A percentile compares a stretch with the other conserved stretches of the same genome.
Evolutionary conservation across 37 sponge, comb jelly and placozoan species (phyloP).

Genomic region (Beroe forskalii): DNA sequence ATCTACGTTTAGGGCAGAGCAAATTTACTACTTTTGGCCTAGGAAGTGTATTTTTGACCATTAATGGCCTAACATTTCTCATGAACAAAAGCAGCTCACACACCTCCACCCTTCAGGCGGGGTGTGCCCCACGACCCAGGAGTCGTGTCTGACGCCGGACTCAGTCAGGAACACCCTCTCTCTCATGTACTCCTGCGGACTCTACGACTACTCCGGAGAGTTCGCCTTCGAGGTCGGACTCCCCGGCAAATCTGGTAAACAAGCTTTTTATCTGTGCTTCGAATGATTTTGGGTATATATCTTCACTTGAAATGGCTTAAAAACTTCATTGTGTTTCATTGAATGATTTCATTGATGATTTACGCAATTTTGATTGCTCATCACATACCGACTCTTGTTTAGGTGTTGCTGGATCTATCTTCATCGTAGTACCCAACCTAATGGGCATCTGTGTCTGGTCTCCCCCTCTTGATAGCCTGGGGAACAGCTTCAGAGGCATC

Average conservation of each 20-base stretch:
- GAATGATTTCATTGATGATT: too few species aligned
- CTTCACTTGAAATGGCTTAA: too few species aligned
- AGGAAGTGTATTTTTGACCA: too few species aligned
- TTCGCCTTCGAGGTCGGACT: constrained; percentile 79
- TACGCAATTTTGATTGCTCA: too few species aligned
- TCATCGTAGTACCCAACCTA: constrained; percentile 82
- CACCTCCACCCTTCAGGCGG: constrained; percentile 11
- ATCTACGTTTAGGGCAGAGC: too few species aligned
- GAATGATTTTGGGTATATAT: too few species aligned
- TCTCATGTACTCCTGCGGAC: constrained; percentile 91
- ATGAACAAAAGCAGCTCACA: too few species aligned
- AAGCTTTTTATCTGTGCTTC: too few species aligned
- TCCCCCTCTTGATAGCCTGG: constrained; percentile 76
- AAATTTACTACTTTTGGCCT: too few species aligned
- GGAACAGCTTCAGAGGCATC: constrained; percentile 84
- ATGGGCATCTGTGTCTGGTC: constrained; percentile 87
- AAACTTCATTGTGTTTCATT: too few species aligned
- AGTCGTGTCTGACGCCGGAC: constrained; percentile 28
- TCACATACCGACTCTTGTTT: neutral
- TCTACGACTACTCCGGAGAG: constrained; percentile 89
- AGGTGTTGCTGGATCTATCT: constrained; percentile 84
- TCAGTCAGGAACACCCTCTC: constrained; percentile 79
- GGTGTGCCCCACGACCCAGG: constrained; percentile 48
- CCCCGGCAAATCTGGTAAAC: constrained; percentile 65
- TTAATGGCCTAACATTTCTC: too few species aligned